A percentile compares a stretch with the other conserved stretches of the same genome.
Evolutionary conservation across 2,113 vertebrate species (phyloP).

Genomic region (Oxygymnocypris stewartii): DNA sequence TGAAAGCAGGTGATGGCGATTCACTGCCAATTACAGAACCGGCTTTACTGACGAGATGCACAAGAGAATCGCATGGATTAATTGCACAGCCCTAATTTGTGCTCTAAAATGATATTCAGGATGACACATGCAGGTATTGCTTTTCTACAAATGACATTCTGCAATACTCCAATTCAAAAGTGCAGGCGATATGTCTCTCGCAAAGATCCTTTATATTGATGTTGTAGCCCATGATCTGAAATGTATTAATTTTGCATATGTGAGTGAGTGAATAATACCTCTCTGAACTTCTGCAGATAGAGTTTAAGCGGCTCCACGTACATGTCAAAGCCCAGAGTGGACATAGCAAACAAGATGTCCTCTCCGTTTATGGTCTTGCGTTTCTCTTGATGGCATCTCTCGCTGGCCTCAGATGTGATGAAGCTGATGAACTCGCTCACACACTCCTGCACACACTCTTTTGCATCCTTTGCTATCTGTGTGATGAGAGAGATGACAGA

Average conservation of each 20-base stretch:
- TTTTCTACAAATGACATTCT: neutral
- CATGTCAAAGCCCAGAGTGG: slow-evolving; percentile 96
- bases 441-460: slow-evolving; percentile 98
- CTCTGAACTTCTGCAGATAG: slow-evolving; percentile 98
- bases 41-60: too few relatives aligned
- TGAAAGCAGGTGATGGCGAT: too few relatives aligned
- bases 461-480: slow-evolving; percentile 97
- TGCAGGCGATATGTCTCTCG: too few relatives aligned
- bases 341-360: slow-evolving; percentile 99
- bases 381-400: slow-evolving; percentile 98
- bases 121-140: neutral
- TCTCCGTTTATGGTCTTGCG: slow-evolving; percentile 99
- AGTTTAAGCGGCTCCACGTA: slow-evolving; percentile 97
- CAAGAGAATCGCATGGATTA: too few relatives aligned
- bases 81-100: neutral
- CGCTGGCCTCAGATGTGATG: slow-evolving; percentile 97
- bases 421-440: slow-evolving; percentile 99
- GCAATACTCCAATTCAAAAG: neutral
- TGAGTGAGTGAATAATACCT: slow-evolving; percentile 74
- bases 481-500: neutral
- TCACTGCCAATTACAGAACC: too few relatives aligned
- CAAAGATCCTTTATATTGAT: neutral
- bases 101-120: neutral
- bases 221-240: neutral
- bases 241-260: neutral